Base-by-base conservation (phyloP, 2,888 invertebrate genomes). In the Eilema caniola region DNA sequence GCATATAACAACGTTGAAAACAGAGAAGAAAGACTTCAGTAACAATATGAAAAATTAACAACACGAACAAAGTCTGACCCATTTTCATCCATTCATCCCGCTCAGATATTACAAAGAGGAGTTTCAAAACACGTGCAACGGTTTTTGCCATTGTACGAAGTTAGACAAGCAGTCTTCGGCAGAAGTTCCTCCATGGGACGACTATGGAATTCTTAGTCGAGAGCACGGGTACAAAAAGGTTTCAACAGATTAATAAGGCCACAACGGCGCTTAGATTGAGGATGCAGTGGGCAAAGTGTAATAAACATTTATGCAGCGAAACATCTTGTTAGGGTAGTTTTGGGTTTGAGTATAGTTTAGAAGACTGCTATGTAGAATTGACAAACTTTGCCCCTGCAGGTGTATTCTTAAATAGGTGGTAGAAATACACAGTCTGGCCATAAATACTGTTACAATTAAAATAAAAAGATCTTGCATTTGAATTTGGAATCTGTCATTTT, bases 91-190 rank as follows among this genome's bases (percentile, higher is more conserved):
- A 76, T 75, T 77, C 37, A 60, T 75, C 79, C 67, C 67, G 67
- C 25, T 73, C 61, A 16, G 65, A 71, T 31, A 74, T 76, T 73
- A 70, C 64, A 72, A 69, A 69, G 68, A 72, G 56, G 31, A 70
- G 67, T 74, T 76, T 64, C 37, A 56, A 59, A 76, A 67, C 81
- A 81, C 77, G 82, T 81, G 66, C 67, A 37, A 73, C 31, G 25
- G 69, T 77, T 81, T 79, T 81, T 81, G 75, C 70, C 61, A 69
- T 77, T 70, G 76, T 75, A 76, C 66, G 41, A 79, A 77, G 72
- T 82, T 77, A 74, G 75, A 77, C 76, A 73, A 59, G 62, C 41
- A 62, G 76, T 70, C 73, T 71, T 76, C 47, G 59, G 41, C 74
- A 77, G 66, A 76, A 83, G 72, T 77, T 79, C 73, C 64, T 67